These are phyloP conservation scores for Arbacia lixula DNA, from an alignment of 53 echinoderm and acorn worm genomes.

Conservation along the genomic window DNA sequence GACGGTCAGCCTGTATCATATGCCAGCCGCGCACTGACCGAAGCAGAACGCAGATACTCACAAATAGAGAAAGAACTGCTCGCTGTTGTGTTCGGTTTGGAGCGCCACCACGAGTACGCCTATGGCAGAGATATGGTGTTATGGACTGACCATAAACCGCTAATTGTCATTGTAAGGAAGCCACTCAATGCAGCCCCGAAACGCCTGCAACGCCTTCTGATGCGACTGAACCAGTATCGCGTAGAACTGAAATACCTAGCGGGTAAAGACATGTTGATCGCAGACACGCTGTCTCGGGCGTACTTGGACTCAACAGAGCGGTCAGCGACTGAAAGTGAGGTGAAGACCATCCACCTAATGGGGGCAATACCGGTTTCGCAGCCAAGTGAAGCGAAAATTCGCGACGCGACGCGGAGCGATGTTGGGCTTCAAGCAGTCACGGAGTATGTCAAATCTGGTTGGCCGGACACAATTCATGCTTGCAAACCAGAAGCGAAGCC, in stretches of 20 bases:
- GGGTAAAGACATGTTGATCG: constrained; percentile 66
- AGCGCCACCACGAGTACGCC: constrained; percentile 64
- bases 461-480: constrained; percentile 54
- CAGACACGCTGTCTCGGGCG: constrained; percentile 70
- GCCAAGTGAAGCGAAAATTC: constrained; percentile 29
- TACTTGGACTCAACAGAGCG: constrained; percentile 49
- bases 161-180: constrained; percentile 49
- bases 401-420: constrained; percentile 49
- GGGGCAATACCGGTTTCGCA: constrained; percentile 53
- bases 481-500: constrained; percentile 22
- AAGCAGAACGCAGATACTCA: constrained; percentile 65
- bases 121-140: constrained; percentile 49
- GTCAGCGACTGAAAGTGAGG: constrained; percentile 46
- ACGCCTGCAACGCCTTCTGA: constrained; percentile 60
- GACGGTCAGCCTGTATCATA: constrained; percentile 70
- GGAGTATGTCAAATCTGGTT: constrained; percentile 58
- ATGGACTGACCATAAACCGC: constrained; percentile 72
- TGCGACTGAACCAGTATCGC: constrained; percentile 62
- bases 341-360: constrained; percentile 54
- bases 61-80: constrained; percentile 77
- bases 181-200: constrained; percentile 66
- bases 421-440: constrained; percentile 34
- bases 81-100: constrained; percentile 65
- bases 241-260: constrained; percentile 69
- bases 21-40: constrained; percentile 65